Conservation (phyloP, 2,888 invertebrate species). For the Spatulosminthurus flaviceps region DNA sequence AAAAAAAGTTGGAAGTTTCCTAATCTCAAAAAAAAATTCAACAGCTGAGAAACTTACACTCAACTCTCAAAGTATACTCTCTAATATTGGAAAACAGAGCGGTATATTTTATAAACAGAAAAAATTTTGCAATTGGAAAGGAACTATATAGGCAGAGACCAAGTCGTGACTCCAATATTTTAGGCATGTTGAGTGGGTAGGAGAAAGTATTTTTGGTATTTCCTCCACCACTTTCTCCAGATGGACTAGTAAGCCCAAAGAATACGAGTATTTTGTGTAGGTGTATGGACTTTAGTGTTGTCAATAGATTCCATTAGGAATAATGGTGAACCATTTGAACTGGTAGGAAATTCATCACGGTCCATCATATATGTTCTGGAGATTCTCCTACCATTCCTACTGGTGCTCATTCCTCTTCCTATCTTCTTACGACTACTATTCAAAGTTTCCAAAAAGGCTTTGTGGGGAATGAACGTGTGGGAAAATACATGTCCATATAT, state of each 20-base stretch:
- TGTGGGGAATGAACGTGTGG: not conserved
- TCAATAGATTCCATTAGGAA: slow-evolving; percentile 51
- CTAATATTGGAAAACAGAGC: no score
- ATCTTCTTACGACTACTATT: not conserved
- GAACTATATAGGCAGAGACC: not conserved
- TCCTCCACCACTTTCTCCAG: not conserved
- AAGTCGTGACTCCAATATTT: not conserved
- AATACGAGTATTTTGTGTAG: not conserved
- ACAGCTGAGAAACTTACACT: no score
- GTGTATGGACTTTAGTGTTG: slow-evolving; percentile 22
- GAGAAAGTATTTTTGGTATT: not conserved
- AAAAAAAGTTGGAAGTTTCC: no score
- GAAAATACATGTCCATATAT: not conserved
- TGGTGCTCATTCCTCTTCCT: not conserved
- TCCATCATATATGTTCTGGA: not conserved
- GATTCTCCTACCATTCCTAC: no score
- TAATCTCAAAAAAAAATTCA: no score
- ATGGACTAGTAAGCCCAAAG: not conserved
- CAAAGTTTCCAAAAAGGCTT: not conserved
- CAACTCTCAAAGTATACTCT: no score
- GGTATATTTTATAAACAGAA: no score
- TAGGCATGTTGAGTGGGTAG: not conserved
- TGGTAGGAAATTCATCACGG: slow-evolving; percentile 25
- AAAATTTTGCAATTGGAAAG: no score
- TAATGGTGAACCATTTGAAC: slow-evolving; percentile 50